Evolutionary conservation across 2,888 invertebrate genomes (phyloP).

Genomic region (Drosophila melanosoma): DNA sequence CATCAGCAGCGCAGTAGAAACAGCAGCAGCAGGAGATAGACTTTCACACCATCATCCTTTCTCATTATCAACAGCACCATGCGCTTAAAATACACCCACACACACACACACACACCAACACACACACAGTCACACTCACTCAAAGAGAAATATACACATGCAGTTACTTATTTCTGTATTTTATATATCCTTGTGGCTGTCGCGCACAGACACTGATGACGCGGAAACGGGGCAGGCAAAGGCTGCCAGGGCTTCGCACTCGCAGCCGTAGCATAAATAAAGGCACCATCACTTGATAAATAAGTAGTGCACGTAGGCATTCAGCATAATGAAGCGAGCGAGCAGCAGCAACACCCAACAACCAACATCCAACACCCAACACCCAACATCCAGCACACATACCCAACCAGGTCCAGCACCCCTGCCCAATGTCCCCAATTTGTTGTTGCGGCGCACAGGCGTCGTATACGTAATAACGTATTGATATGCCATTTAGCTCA

Average conservation of each 20-base stretch:
- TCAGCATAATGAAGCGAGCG: slow-evolving; percentile 71
- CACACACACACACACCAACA: neutral
- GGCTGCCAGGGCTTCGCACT: slow-evolving; percentile 43
- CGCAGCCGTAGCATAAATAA: slow-evolving; percentile 66
- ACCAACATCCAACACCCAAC: neutral
- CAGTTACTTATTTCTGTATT: slow-evolving; percentile 43
- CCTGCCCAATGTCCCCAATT: slow-evolving; percentile 41
- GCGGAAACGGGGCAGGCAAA: slow-evolving; percentile 39
- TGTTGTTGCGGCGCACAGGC: slow-evolving; percentile 62
- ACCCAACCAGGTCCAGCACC: slow-evolving; percentile 3
- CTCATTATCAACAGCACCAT: slow-evolving; percentile 72
- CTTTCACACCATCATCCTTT: slow-evolving; percentile 34
- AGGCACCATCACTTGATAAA: slow-evolving; percentile 74
- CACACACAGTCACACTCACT: slow-evolving; percentile 13
- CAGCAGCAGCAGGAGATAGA: slow-evolving; percentile 29
- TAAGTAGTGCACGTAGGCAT: slow-evolving; percentile 80
- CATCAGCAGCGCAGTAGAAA: slow-evolving; percentile 68
- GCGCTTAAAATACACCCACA: slow-evolving; percentile 50
- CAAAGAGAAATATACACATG: slow-evolving; percentile 16
- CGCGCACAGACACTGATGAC: slow-evolving; percentile 58
- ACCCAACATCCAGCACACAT: neutral
- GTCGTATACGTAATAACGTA: slow-evolving; percentile 80
- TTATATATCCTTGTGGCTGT: slow-evolving; percentile 55
- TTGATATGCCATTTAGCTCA: slow-evolving; percentile 77
- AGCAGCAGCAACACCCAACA: neutral